Evolutionary conservation across 1,140 invertebrate species (phyloP).

Genomic region (Rhagoletis pomonella): DNA sequence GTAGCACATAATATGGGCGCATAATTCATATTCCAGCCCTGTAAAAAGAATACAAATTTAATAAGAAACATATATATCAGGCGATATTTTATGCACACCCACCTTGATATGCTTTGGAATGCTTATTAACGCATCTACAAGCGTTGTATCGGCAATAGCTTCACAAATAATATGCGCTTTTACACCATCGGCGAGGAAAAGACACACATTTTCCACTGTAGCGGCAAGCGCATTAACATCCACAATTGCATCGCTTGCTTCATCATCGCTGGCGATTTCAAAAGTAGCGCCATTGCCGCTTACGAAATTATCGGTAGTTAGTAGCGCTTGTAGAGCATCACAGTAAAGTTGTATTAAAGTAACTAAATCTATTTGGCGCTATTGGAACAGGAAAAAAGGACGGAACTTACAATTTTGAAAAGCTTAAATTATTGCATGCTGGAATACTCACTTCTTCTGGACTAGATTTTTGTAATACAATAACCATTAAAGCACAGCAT

Average conservation of each 20-base stretch:
- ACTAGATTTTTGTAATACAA: constrained; percentile 77
- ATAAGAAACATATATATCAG: too few relatives aligned
- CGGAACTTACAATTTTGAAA: constrained; percentile 9
- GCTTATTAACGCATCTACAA: constrained; percentile 66
- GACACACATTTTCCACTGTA: constrained; percentile 64
- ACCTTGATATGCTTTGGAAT: constrained; percentile 66
- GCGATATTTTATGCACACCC: background rate
- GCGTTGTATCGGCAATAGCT: constrained; percentile 67
- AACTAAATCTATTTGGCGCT: constrained; percentile 79
- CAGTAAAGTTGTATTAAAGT: constrained; percentile 77
- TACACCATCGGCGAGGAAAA: constrained; percentile 59
- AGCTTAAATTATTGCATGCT: background rate
- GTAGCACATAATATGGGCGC: constrained; percentile 62
- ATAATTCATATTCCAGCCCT: constrained; percentile 67
- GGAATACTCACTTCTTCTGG: constrained; percentile 77
- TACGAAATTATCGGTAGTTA: constrained; percentile 67
- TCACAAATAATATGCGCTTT: constrained; percentile 59
- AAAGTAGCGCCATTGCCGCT: constrained; percentile 64
- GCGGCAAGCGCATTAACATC: constrained; percentile 65
- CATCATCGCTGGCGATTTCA: constrained; percentile 66
- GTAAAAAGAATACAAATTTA: background rate
- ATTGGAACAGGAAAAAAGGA: constrained; percentile 55
- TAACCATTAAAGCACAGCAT: constrained; percentile 78
- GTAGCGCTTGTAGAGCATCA: constrained; percentile 71
- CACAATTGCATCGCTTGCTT: constrained; percentile 64